phyloP scores from a whole-genome alignment of 1,140 invertebrate species.

The Heliconius eleuchia region DNA sequence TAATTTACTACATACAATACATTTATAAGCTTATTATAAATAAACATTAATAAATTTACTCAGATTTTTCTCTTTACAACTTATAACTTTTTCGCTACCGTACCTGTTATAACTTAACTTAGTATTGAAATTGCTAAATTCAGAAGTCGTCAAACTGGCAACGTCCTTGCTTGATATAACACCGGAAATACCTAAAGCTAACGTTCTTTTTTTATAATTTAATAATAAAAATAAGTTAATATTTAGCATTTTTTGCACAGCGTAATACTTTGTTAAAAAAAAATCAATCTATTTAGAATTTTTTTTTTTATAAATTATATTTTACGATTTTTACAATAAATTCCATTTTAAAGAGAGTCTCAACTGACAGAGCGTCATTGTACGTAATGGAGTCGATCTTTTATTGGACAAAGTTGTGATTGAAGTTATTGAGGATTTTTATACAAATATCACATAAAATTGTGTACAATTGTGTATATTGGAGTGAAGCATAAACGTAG shows the following conservation, averaged over 20 bases:
- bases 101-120: conserved; percentile 38
- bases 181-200: conserved; percentile 42
- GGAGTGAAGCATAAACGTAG: conserved; percentile 49
- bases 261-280: conserved; percentile 3
- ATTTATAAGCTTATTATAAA: not conserved
- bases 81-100: conserved; percentile 33
- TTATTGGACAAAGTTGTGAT: conserved; percentile 59
- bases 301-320: conserved; percentile 13
- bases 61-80: not conserved
- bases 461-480: conserved; percentile 55
- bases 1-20: not conserved
- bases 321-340: conserved; percentile 42
- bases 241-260: conserved; percentile 22
- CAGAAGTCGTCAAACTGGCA: conserved; percentile 77
- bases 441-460: conserved; percentile 63
- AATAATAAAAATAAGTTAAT: conserved; percentile 17
- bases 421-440: conserved; percentile 53
- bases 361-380: conserved; percentile 78
- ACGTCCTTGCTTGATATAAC: conserved; percentile 60
- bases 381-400: conserved; percentile 81
- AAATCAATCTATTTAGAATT: not conserved
- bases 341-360: conserved; percentile 63
- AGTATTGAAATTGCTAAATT: conserved; percentile 67
- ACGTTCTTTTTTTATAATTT: conserved; percentile 20
- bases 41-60: conserved; percentile 2